Percentiles rank a stretch among this genome's conserved stretches.
Conservation (phyloP, 2,113 vertebrate genomes). For the Xyliphius kryptos region DNA sequence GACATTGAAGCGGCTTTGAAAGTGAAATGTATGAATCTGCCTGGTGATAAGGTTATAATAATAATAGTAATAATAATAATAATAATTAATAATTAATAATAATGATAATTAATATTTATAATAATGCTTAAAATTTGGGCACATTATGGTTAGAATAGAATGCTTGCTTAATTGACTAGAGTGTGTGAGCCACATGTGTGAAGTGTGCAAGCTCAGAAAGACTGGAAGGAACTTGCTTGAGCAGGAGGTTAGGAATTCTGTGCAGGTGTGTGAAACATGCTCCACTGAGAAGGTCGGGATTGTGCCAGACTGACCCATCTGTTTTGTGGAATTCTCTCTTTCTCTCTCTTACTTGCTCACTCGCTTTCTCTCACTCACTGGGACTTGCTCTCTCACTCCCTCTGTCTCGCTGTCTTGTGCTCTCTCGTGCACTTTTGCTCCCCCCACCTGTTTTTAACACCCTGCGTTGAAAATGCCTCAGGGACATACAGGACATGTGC, state of each 20-base stretch:
- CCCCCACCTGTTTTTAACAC: constrained; percentile 2
- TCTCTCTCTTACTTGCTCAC: no score
- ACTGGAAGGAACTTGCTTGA: constrained; percentile 25
- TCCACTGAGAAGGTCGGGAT: constrained; percentile 13
- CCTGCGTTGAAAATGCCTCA: constrained; percentile 4
- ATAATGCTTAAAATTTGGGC: no score
- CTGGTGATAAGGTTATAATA: no score
- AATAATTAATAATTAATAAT: no score
- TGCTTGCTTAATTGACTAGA: constrained; percentile 1
- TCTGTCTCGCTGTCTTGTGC: no score
- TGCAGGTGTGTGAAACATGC: constrained; percentile 45
- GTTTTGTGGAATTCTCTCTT: constrained; percentile 26
- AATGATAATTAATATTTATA: no score
- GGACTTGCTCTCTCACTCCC: neutral
- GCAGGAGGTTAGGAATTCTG: constrained; percentile 27
- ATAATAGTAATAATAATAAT: no score
- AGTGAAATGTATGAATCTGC: no score
- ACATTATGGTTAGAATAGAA: neutral
- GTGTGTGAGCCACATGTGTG: neutral
- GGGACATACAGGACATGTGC: constrained; percentile 24
- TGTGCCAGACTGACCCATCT: constrained; percentile 39
- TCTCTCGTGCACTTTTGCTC: no score
- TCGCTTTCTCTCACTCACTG: constrained; percentile 4
- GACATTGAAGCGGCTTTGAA: no score
- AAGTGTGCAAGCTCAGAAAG: constrained; percentile 3